Conservation (phyloP, 2,797 vertebrate genomes). For the Esox lucius region DNA sequence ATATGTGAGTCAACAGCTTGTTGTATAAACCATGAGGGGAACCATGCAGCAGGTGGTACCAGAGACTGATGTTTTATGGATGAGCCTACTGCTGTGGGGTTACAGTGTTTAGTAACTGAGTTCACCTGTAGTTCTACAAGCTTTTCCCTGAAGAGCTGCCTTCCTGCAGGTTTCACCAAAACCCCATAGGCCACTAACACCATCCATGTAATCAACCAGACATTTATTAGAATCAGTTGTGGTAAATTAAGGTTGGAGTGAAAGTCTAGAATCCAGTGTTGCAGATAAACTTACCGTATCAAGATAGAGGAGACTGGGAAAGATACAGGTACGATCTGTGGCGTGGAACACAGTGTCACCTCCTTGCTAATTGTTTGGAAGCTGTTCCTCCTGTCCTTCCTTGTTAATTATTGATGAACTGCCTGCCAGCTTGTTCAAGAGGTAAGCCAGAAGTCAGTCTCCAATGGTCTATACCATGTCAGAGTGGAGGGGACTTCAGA, state of each 20-base stretch:
- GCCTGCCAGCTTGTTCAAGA: constrained; percentile 15
- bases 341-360: constrained; percentile 35
- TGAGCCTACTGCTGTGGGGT: constrained; percentile 53
- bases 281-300: no score
- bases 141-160: no score
- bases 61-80: constrained; percentile 69
- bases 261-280: no score
- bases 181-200: no score
- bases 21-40: constrained; percentile 64
- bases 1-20: constrained; percentile 48
- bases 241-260: no score
- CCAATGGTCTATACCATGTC: not conserved
- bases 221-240: no score
- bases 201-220: no score
- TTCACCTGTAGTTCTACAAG: constrained; percentile 17
- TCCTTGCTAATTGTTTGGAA: constrained; percentile 17
- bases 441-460: not conserved
- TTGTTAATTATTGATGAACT: constrained; percentile 62
- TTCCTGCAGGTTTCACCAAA: not conserved
- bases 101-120: constrained; percentile 43
- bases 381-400: constrained; percentile 14
- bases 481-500: not conserved
- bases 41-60: constrained; percentile 62
- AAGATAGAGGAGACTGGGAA: constrained; percentile 10
- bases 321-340: not conserved